These are phyloP conservation scores for Drosophila multiciliata DNA, from an alignment of 2,888 invertebrate species.

Conservation along the genomic window DNA sequence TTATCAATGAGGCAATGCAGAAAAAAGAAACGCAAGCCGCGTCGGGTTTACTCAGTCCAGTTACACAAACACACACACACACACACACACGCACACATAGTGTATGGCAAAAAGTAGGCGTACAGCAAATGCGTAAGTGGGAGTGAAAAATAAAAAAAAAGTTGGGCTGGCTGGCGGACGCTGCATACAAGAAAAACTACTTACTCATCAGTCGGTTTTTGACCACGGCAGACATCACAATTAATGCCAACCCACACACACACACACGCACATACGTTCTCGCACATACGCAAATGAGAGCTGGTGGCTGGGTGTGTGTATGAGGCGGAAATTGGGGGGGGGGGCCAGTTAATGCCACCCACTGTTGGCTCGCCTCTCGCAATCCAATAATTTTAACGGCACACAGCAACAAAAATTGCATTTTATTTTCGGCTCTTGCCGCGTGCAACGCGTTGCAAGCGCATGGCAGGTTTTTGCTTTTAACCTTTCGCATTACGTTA, in stretches of 20 bases:
- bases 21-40: constrained; percentile 36
- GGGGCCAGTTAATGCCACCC: constrained; percentile 74
- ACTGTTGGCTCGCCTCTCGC: constrained; percentile 44
- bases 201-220: constrained; percentile 71
- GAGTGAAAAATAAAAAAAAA: constrained; percentile 29
- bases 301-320: constrained; percentile 5
- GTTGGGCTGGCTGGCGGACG: constrained; percentile 22
- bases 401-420: constrained; percentile 78
- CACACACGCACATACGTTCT: constrained; percentile 28
- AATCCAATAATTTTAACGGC: constrained; percentile 71
- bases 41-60: constrained; percentile 23
- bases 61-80: constrained; percentile 2
- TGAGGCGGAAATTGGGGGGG: constrained; percentile 13
- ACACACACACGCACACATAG: neutral
- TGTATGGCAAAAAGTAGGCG: constrained; percentile 54
- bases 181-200: constrained; percentile 79
- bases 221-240: constrained; percentile 78
- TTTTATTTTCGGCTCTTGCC: constrained; percentile 76
- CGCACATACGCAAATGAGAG: constrained; percentile 38
- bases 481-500: constrained; percentile 16
- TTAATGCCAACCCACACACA: constrained; percentile 64
- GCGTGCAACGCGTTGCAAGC: constrained; percentile 39
- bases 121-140: constrained; percentile 29
- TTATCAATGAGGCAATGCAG: constrained; percentile 76
- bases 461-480: constrained; percentile 43